phyloP scores from a whole-genome alignment of 2,888 invertebrate species.

The Entomobrya multifasciata region DNA sequence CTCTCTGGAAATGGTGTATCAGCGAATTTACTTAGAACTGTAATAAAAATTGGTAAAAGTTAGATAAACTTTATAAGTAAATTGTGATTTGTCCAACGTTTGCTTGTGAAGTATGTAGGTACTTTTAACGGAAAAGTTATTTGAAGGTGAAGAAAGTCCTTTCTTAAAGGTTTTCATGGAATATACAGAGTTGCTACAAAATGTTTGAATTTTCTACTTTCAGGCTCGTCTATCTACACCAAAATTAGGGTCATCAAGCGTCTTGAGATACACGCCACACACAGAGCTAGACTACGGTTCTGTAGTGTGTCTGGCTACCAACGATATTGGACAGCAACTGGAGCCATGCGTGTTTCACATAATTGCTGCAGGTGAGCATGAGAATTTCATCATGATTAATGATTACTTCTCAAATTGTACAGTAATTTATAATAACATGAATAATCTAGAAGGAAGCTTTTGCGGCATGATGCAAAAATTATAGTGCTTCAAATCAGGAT shows the following conservation, averaged over 20 bases:
- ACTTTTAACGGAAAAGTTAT: too few species aligned
- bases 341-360: slow-evolving; percentile 89
- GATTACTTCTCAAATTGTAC: neutral
- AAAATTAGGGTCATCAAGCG: slow-evolving; percentile 83
- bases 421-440: neutral
- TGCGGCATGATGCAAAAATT: slow-evolving; percentile 36
- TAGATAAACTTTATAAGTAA: too few species aligned
- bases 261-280: slow-evolving; percentile 89
- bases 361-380: slow-evolving; percentile 85
- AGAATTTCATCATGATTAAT: too few species aligned
- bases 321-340: slow-evolving; percentile 86
- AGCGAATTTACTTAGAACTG: too few species aligned
- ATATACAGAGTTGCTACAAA: too few species aligned
- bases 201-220: slow-evolving; percentile 15
- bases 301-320: slow-evolving; percentile 87
- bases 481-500: neutral
- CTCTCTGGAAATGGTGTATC: too few species aligned
- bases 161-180: too few species aligned
- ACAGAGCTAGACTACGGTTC: slow-evolving; percentile 89
- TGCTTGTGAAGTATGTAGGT: too few species aligned
- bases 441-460: slow-evolving; percentile 60
- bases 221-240: slow-evolving; percentile 85
- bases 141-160: too few species aligned
- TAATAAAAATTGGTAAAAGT: too few species aligned
- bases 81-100: too few species aligned